Conservation (phyloP, 2,888 invertebrate species). For the Bedellia somnulentella region DNA sequence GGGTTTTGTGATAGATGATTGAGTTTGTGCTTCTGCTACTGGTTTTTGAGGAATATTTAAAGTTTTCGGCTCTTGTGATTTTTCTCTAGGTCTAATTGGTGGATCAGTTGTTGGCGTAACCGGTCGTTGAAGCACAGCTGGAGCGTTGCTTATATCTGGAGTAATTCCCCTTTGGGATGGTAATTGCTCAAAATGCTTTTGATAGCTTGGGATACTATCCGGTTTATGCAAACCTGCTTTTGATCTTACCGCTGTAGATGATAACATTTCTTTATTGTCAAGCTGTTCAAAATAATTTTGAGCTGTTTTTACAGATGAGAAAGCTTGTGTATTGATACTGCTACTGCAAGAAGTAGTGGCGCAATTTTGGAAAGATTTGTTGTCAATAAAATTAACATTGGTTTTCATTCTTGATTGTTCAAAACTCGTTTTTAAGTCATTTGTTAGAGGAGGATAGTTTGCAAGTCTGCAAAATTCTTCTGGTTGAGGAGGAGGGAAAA, state of each 20-base stretch:
- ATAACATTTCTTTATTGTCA: conserved; percentile 34
- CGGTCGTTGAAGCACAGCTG: conserved; percentile 38
- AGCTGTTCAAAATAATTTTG: conserved; percentile 44
- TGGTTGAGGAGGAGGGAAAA: conserved; percentile 33
- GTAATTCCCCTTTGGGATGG: conserved; percentile 62
- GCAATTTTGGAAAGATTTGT: not conserved
- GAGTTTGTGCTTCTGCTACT: conserved; percentile 14
- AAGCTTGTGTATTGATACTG: conserved; percentile 23
- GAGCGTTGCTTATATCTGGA: conserved; percentile 51
- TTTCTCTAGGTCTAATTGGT: conserved; percentile 27
- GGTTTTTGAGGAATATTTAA: conserved; percentile 4
- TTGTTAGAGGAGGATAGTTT: conserved; percentile 35
- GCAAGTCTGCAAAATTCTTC: conserved; percentile 30
- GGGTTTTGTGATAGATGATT: conserved; percentile 18
- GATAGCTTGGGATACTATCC: conserved; percentile 66
- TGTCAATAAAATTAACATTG: not conserved
- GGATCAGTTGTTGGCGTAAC: conserved; percentile 43
- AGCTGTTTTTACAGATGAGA: conserved; percentile 35
- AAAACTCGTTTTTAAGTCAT: conserved; percentile 33
- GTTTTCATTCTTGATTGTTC: conserved; percentile 20
- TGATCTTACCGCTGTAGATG: conserved; percentile 30
- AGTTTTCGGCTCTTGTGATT: conserved; percentile 25
- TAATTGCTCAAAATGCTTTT: conserved; percentile 63
- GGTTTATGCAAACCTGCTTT: conserved; percentile 64
- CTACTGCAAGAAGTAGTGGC: too few relatives aligned